Percentiles rank a stretch among this genome's conserved stretches.
These are phyloP conservation scores for Pandemis cinnamomeana DNA, from an alignment of 2,888 invertebrate genomes.

Conservation along the genomic window DNA sequence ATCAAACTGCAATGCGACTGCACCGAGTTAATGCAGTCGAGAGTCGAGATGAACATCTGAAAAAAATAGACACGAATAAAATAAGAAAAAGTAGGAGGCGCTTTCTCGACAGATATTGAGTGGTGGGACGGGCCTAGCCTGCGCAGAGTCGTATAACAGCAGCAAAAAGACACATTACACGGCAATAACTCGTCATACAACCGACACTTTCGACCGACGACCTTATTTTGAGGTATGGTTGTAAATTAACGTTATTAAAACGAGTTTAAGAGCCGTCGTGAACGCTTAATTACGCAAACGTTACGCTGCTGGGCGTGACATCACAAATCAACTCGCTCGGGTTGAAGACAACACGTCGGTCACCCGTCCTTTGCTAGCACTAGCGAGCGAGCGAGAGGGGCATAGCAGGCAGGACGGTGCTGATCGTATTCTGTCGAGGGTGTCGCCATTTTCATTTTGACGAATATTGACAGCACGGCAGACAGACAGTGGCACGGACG, in stretches of 20 bases:
- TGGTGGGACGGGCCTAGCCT: conserved; percentile 83
- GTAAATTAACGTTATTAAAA: conserved; percentile 81
- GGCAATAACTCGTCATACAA: conserved; percentile 69
- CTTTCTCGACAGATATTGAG: conserved; percentile 83
- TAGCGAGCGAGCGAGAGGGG: conserved; percentile 57
- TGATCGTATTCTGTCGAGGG: conserved; percentile 85
- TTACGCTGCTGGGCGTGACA: conserved; percentile 85
- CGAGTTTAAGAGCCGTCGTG: conserved; percentile 78
- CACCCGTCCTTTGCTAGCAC: conserved; percentile 58
- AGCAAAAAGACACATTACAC: conserved; percentile 61
- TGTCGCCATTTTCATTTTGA: conserved; percentile 90
- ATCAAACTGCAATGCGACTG: conserved; percentile 82
- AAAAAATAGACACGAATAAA: conserved; percentile 78
- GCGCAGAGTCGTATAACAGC: conserved; percentile 78
- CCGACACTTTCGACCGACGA: conserved; percentile 74
- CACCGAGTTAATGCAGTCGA: conserved; percentile 75
- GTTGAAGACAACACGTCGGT: conserved; percentile 77
- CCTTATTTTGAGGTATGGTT: conserved; percentile 71
- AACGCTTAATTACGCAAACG: conserved; percentile 82
- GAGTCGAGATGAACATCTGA: conserved; percentile 72
- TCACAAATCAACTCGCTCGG: conserved; percentile 82
- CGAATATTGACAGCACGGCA: conserved; percentile 89
- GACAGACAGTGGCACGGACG: conserved; percentile 83
- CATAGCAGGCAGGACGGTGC: conserved; percentile 68
- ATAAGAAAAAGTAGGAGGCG: conserved; percentile 83